Percentiles rank a stretch among this genome's conserved stretches.
Evolutionary conservation across 2,888 invertebrate genomes (phyloP).

Genomic region (Aspidiotus rigidus): DNA sequence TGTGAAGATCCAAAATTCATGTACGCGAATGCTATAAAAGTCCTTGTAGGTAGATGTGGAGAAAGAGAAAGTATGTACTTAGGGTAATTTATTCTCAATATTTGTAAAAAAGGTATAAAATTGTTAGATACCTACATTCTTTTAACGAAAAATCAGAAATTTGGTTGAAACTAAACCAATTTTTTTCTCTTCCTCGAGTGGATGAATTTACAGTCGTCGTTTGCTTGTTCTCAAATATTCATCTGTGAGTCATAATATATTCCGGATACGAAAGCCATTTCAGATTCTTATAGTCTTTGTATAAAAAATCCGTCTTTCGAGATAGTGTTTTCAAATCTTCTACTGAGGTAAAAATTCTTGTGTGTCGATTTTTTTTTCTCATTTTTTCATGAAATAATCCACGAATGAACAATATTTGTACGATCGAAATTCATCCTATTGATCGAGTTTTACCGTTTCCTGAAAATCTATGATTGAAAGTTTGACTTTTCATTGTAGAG

Average conservation of each 20-base stretch:
- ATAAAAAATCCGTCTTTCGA: not conserved
- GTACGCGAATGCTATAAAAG: not conserved
- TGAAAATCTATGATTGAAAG: slow-evolving; percentile 15
- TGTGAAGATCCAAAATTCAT: slow-evolving; percentile 1
- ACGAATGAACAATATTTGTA: not conserved
- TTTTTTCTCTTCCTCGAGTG: not conserved
- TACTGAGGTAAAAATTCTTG: not conserved
- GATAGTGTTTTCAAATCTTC: not conserved
- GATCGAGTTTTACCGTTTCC: slow-evolving; percentile 13
- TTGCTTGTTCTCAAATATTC: not conserved
- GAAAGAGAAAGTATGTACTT: not conserved
- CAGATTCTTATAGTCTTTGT: slow-evolving; percentile 1
- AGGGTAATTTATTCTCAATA: not conserved
- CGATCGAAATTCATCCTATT: slow-evolving; percentile 8
- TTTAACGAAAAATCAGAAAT: not conserved
- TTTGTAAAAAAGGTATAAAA: slow-evolving; percentile 1
- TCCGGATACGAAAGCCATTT: slow-evolving; percentile 1
- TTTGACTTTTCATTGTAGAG: slow-evolving; percentile 10
- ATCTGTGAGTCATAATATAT: slow-evolving; percentile 1
- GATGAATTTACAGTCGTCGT: not conserved
- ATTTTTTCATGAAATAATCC: slow-evolving; percentile 1
- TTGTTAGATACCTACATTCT: not conserved
- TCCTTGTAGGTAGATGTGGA: slow-evolving; percentile 2
- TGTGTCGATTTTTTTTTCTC: slow-evolving; percentile 1
- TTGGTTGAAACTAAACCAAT: not conserved